Base-by-base conservation (phyloP, 2,888 invertebrate genomes). In the Heterodera filipjevi region DNA sequence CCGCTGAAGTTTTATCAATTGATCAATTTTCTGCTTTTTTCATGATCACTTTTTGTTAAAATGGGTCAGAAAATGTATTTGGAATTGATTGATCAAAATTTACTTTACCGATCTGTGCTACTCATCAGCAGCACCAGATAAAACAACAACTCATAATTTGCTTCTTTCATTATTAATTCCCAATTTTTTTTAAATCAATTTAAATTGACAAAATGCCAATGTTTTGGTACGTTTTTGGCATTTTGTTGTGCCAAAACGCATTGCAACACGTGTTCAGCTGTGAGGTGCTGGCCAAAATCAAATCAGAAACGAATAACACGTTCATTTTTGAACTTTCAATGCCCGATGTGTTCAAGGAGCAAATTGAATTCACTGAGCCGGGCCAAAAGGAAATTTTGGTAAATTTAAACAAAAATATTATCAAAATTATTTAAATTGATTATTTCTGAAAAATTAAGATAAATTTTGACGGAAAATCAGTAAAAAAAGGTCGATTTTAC, bases 301-400 rank as follows among this genome's bases (percentile, higher is more conserved):
- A 59, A n/a, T n/a, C 59, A 3, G 27, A n/a, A 59, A 59, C 59
- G 8, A 59, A n/a, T 10, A 59, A 59, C 1, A 1, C 59, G 12
- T 59, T n/a, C 59, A 59, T 59, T 59, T 59, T 59, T 27, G 59
- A 59, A 22, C 59, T 59, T 59, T 59, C 59, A 59, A 59, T 59
- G 27, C n/a, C 59, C 27, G 59, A 59, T 27, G 27, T n/a, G 6
- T 59, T 59, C 59, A 59, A 27, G 10, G 59, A 59, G 22, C 59
- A 59, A 27, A 27, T 59, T 12, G 59, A n/a, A 27, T 59, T 59
- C 59, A 59, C 6, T 59, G 59, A n/a, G 59, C 59, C 59, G 2
- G 59, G 59, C 3, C 59, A 59, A 59, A 59, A 59, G 27, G 59
- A 59, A 59, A 59, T 59, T 59, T 59, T 59, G 59, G 59, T 59